These are phyloP conservation scores for Arge pagana DNA, from an alignment of 2,888 invertebrate genomes.

Conservation along the genomic window DNA sequence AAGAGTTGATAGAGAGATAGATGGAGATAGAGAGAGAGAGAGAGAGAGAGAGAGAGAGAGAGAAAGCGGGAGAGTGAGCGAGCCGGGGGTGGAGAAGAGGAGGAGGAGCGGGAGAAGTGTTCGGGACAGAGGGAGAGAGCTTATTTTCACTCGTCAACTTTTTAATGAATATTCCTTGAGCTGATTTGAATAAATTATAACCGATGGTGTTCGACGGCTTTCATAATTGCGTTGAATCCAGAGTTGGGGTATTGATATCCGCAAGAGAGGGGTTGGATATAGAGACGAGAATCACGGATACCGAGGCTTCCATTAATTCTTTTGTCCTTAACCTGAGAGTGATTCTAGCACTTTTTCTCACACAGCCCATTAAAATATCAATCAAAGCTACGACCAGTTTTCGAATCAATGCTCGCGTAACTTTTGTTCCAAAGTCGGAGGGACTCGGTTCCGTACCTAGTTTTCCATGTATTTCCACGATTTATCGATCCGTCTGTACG, in stretches of 20 bases:
- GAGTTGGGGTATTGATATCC: slow-evolving; percentile 48
- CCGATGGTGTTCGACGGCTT: slow-evolving; percentile 56
- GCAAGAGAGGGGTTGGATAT: slow-evolving; percentile 28
- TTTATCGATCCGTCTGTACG: slow-evolving; percentile 33
- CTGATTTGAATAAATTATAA: slow-evolving; percentile 59
- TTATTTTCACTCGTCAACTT: slow-evolving; percentile 42
- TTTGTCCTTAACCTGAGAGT: slow-evolving; percentile 50
- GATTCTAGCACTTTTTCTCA: slow-evolving; percentile 47
- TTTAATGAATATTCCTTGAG: slow-evolving; percentile 55
- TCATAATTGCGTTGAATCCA: slow-evolving; percentile 34
- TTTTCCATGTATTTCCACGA: slow-evolving; percentile 28
- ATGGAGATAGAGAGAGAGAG: no score
- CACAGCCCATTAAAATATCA: slow-evolving; percentile 56
- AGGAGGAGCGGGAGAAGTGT: slow-evolving; percentile 24
- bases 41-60: slow-evolving; percentile 12
- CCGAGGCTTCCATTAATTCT: slow-evolving; percentile 56
- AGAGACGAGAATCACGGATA: slow-evolving; percentile 33
- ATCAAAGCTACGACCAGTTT: slow-evolving; percentile 39
- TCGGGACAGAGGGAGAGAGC: slow-evolving; percentile 6
- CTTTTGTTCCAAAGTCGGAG: slow-evolving; percentile 4
- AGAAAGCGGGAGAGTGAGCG: no score
- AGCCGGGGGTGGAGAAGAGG: slow-evolving; percentile 35
- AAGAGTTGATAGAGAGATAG: slow-evolving; percentile 30
- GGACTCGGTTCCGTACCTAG: slow-evolving; percentile 28
- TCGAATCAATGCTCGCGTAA: slow-evolving; percentile 20